Evolutionary conservation across 2,113 vertebrate species (phyloP), one percentile per base, ranked within the genome.

Genomic region (mouse (Mus musculus)): DNA sequence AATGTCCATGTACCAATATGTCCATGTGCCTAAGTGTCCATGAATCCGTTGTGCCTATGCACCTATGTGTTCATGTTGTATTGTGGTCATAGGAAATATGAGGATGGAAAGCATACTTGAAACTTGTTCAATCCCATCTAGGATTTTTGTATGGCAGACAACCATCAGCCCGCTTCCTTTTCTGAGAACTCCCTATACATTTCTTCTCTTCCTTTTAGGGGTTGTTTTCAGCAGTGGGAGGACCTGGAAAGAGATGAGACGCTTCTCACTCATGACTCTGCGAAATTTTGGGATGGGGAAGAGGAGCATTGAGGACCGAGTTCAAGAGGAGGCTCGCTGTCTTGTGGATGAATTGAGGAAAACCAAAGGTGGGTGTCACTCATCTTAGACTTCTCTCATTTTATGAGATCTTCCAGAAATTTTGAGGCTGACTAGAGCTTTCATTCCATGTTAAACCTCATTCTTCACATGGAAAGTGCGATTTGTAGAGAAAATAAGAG

Each of bases 271-370:
- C 59, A 93, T 63, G 30, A 98, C 97, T 17, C 87, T 98, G 67
- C 12, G 98, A 28, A 98, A 98, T 81, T 98, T 98, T 49, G 98
- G 98, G 22, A 98, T 98, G 98, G 98, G 98, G 39, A 98, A 97
- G 96, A 98, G 95, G 73, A 49, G 39, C n/a, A 56, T 93, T 71
- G 95, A 97, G 77, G n/a, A 93, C 1, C 39, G 81, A 1, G 30
- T 97, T 42, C 89, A 96, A 56, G 86, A 97, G 78, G 96, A 96
- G 93, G 93, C 89, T 36, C 4, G 0, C 36, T 88, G 9, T n/a
- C 87, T 96, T 5, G 81, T 94, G 78, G 82, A 95, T 39, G 95
- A 95, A 36, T 1, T 96, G 76, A 88, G 76, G 7, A 95, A 94
- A 86, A 95, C 96, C 59, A 92, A 93, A 0, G 82, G 92, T 91